Evolutionary conservation across 2,113 vertebrate genomes (phyloP).

Genomic region (Chloroceryle aenea): DNA sequence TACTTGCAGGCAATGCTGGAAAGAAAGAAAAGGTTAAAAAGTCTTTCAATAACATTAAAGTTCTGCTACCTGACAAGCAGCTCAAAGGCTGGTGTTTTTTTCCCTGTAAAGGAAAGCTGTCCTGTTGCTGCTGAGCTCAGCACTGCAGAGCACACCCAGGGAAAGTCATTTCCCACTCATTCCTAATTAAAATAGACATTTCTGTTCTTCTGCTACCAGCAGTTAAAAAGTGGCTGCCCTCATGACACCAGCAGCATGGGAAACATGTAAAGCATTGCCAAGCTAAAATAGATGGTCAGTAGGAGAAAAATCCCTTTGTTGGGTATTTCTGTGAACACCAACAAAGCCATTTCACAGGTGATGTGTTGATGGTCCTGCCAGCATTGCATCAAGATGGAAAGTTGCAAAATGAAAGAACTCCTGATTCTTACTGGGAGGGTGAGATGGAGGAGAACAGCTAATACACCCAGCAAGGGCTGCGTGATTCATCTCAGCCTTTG

Average conservation of each 20-base stretch:
- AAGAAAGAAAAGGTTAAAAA: background rate
- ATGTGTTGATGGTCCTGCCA: background rate
- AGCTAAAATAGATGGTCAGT: rapidly evolving
- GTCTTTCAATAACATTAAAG: background rate
- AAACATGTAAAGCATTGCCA: background rate
- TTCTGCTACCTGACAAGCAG: background rate
- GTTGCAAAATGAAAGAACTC: background rate
- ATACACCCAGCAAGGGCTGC: rapidly evolving
- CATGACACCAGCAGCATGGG: background rate
- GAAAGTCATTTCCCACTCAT: background rate
- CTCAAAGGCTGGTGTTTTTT: background rate
- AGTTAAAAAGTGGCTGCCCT: background rate
- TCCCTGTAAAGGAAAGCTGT: background rate
- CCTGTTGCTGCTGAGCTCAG: slow-evolving; percentile 15
- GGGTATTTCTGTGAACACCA: background rate
- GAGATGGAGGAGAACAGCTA: background rate
- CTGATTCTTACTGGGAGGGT: background rate
- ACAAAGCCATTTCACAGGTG: background rate
- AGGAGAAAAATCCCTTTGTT: background rate
- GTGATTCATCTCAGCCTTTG: background rate
- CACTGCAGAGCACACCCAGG: background rate
- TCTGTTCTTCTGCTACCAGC: background rate
- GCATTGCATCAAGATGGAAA: background rate
- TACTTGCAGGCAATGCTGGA: background rate
- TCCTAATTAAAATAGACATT: background rate